Evolutionary conservation across 2,797 vertebrate species (phyloP).

Genomic region (Mus spretus): DNA sequence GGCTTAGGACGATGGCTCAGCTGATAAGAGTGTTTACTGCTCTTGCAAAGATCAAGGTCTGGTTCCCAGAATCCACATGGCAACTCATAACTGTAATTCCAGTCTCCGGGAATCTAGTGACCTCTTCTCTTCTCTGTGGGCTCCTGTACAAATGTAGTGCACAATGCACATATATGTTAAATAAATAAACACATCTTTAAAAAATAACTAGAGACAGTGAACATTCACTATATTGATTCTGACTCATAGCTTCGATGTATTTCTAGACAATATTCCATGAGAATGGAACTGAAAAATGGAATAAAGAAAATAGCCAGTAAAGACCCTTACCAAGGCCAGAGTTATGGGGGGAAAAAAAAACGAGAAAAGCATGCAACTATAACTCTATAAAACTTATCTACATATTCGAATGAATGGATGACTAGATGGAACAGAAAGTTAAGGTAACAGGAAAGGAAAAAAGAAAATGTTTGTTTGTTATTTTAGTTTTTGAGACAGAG

Average conservation of each 20-base stretch:
- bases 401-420: not conserved
- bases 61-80: not conserved
- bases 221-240: constrained; percentile 39
- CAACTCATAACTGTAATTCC: not conserved
- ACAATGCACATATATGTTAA: not conserved
- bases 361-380: not conserved
- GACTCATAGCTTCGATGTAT: not conserved
- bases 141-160: not conserved
- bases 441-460: not conserved
- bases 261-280: not conserved
- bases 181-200: not conserved
- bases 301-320: not conserved
- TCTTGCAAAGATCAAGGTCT: not conserved
- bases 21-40: not conserved
- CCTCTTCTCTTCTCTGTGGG: not conserved
- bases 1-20: not conserved
- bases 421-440: not conserved
- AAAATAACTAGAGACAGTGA: not conserved
- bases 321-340: not conserved
- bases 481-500: not conserved
- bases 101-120: not conserved
- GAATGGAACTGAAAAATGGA: not conserved
- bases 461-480: not conserved
- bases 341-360: not conserved
- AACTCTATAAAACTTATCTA: not conserved